A percentile compares a stretch with the other conserved stretches of the same genome.
phyloP scores from a whole-genome alignment of 2,797 vertebrate species.

The Myiothlypis chrysogaster region DNA sequence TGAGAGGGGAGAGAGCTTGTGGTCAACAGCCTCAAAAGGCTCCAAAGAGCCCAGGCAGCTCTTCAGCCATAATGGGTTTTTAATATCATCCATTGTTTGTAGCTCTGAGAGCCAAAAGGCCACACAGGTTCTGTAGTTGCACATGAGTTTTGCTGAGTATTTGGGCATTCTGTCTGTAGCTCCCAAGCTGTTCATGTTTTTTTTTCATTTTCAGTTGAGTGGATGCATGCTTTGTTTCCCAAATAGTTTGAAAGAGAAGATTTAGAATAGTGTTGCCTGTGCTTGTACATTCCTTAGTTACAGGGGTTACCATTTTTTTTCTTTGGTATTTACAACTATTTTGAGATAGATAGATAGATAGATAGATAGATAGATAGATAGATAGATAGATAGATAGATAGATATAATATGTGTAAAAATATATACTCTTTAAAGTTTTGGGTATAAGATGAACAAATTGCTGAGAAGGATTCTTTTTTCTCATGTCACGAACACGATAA shows the following conservation, averaged over 20 bases:
- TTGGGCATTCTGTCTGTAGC: neutral
- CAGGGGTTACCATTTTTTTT: neutral
- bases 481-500: neutral
- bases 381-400: too few relatives aligned
- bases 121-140: slow-evolving; percentile 24
- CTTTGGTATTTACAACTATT: neutral
- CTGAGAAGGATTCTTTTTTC: neutral
- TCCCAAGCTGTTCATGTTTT: neutral
- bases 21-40: slow-evolving; percentile 34
- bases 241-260: slow-evolving; percentile 12
- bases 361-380: too few relatives aligned
- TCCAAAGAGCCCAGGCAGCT: slow-evolving; percentile 2
- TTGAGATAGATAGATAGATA: too few relatives aligned
- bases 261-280: neutral
- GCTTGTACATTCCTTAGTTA: neutral
- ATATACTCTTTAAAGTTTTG: neutral
- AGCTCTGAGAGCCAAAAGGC: slow-evolving; percentile 40
- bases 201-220: neutral
- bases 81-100: slow-evolving; percentile 49
- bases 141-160: slow-evolving; percentile 9
- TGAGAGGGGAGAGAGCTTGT: neutral
- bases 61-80: neutral
- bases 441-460: neutral
- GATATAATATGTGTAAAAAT: neutral
- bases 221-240: neutral